Conservation (phyloP, 2,888 invertebrate genomes). For the Liopterus haemorrhoidalis region DNA sequence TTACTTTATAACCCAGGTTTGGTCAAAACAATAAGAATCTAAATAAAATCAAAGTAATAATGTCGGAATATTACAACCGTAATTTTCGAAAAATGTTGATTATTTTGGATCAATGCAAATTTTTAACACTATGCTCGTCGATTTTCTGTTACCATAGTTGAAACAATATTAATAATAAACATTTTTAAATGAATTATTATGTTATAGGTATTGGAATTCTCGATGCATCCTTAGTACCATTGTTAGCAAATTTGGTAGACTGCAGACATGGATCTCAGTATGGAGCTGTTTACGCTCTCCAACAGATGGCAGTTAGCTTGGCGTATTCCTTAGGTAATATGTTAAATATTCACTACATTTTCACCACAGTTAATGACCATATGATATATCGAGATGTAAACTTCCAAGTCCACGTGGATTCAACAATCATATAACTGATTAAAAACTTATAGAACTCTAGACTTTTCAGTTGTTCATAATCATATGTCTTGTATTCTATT, state of each 20-base stretch:
- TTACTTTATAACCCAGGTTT: too few species aligned
- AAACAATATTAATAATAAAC: too few species aligned
- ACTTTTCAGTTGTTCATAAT: background rate
- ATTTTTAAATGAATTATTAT: constrained; percentile 4
- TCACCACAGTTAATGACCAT: constrained; percentile 3
- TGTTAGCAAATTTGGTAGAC: constrained; percentile 69
- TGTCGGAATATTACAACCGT: too few species aligned
- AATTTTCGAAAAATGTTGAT: too few species aligned
- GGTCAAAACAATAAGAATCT: too few species aligned
- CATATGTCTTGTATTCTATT: constrained; percentile 7
- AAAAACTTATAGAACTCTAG: background rate
- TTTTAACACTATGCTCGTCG: too few species aligned
- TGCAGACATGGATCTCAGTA: constrained; percentile 56
- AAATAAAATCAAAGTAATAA: too few species aligned
- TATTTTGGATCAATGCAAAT: too few species aligned
- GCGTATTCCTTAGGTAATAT: constrained; percentile 70
- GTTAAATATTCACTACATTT: background rate
- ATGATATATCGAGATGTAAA: too few species aligned
- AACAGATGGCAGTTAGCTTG: constrained; percentile 73
- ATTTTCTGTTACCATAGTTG: too few species aligned
- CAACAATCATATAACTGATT: too few species aligned
- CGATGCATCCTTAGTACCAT: constrained; percentile 73
- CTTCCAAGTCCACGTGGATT: too few species aligned
- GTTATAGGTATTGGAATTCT: constrained; percentile 65
- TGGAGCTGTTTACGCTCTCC: constrained; percentile 75